Base-by-base conservation (phyloP, 2,888 invertebrate species). In the Tiliacea citrago region DNA sequence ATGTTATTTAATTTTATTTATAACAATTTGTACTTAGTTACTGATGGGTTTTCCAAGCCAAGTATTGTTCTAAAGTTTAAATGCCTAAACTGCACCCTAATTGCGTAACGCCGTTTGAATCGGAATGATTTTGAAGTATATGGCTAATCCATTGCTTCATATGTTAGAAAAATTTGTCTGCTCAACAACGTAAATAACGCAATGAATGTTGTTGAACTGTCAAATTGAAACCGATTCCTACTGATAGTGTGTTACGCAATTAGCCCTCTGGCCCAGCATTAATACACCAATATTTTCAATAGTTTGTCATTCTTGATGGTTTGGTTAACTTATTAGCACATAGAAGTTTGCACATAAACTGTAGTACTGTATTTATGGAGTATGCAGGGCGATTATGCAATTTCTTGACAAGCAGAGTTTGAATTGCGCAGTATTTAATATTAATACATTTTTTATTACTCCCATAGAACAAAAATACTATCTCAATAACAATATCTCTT, bases 401-500 rank as follows among this genome's bases (percentile, higher is more conserved):
- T 78, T 21, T 51, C 47, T 7, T 61, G 24, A 21, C 1, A 9
- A 16, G n/a, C 21, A 12, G 18, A 29, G 21, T 49, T 57, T n/a
- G 29, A 51, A 71, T 39, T 29, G 16, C 29, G 47, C n/a, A 71
- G 29, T 29, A 53, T 57, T 70, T 29, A 55, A 67, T 62, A 21
- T 35, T 24, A 65, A 53, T 18, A 47, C 10, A 29, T 49, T 12
- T 62, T 55, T 58, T 16, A 51, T 18, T 55, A 21, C 29, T 57
- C 24, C 29, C 42, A 39, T 49, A 53, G 29, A 68, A 68, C 49
- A 67, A 80, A 72, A 69, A 51, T 60, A 81, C 47, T 61, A 58
- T 55, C 71, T 29, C n/a, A 76, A 77, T 62, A 73, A 77, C 55
- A 85, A 62, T 58, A 73, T 80, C 72, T 75, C 72, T 85, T 86